Evolutionary conservation across 2,797 vertebrate genomes (phyloP).

Genomic region (Gymnoscopelus braueri): DNA sequence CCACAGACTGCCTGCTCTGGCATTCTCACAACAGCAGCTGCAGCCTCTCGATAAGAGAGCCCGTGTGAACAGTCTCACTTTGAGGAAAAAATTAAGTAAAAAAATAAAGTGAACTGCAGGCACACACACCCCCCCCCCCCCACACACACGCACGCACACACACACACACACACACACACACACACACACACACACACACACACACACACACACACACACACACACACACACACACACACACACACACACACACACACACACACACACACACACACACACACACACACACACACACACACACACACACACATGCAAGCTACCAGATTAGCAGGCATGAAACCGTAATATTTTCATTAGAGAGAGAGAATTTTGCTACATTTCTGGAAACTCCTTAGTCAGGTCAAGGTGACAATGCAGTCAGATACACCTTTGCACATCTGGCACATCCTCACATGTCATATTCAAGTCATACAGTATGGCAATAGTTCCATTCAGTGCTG

Average conservation of each 20-base stretch:
- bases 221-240: conserved; percentile 14
- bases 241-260: conserved; percentile 20
- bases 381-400: conserved; percentile 35
- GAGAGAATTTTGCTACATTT: conserved; percentile 30
- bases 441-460: conserved; percentile 10
- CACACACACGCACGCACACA: neutral
- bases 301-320: conserved; percentile 25
- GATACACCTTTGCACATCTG: conserved; percentile 14
- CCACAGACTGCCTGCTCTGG: conserved; percentile 28
- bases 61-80: conserved; percentile 63
- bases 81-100: conserved; percentile 70
- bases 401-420: conserved; percentile 6
- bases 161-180: conserved; percentile 28
- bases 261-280: conserved; percentile 1
- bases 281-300: conserved; percentile 19
- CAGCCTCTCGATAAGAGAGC: conserved; percentile 79
- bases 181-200: conserved; percentile 18
- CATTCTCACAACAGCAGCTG: conserved; percentile 73
- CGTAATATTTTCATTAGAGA: conserved; percentile 33
- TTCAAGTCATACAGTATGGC: neutral
- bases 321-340: conserved; percentile 63
- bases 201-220: conserved; percentile 21
- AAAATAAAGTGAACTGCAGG: conserved; percentile 12
- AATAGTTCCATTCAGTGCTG: neutral
- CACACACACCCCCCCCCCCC: too few species aligned